Base-by-base conservation (phyloP, 1,140 invertebrate genomes). In the Brachionus angularis region DNA sequence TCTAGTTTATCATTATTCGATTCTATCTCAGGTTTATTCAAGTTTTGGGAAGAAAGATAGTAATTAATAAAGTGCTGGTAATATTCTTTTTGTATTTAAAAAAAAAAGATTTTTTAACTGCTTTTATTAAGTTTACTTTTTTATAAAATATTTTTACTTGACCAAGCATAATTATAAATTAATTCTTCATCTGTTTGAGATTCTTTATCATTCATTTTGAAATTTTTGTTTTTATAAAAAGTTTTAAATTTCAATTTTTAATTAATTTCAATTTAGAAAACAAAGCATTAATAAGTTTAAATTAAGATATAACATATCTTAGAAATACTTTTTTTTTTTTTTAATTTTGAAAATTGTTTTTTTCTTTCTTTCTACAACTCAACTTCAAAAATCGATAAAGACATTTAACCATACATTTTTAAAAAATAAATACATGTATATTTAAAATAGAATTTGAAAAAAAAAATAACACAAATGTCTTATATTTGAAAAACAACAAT, bases 111-210 rank as follows among this genome's bases (percentile, higher is more conserved):
- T n/a, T n/a, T n/a, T n/a, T n/a, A n/a, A n/a, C n/a, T n/a, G n/a
- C n/a, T n/a, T n/a, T n/a, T n/a, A n/a, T n/a, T n/a, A n/a, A n/a
- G n/a, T n/a, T n/a, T n/a, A n/a, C n/a, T n/a, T n/a, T n/a, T n/a
- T n/a, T n/a, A n/a, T n/a, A n/a, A 25, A 16, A 12, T 8, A 16
- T 33, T 33, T 10, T 58, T 36, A 58, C 53, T 58, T 58, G 53
- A 58, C 53, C 53, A 58, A 58, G 53, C 53, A 23, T 23, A 58
- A 5, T 58, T 39, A 25, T 58, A 58, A 7, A 39, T 21, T 10
- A 58, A 34, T 58, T 58, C 33, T 39, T 58, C 53, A 25, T 58
- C 53, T 23, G 53, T 58, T 58, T 58, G 53, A 58, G 33, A 58
- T 4, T 12, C 10, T 16, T 42, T 36, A 25, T 58, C 21, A n/a